These are phyloP conservation scores for Gasterosteus nipponicus DNA, from an alignment of 2,113 vertebrate genomes.

Conservation along the genomic window DNA sequence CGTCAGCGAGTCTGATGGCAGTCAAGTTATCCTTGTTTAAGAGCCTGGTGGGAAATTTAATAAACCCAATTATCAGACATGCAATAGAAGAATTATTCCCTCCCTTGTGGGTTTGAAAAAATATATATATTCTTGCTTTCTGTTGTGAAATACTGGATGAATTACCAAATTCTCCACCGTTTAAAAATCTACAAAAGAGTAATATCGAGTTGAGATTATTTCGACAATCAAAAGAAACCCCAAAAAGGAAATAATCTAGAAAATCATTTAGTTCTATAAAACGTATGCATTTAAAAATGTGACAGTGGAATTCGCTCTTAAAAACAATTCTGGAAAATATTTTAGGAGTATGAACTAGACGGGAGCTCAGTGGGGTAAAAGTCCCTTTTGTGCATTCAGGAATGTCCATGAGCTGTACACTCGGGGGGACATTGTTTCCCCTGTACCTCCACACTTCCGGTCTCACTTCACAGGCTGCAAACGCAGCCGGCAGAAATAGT, in stretches of 20 bases:
- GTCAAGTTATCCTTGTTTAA: slow-evolving; percentile 1
- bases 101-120: not conserved
- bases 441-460: slow-evolving; percentile 50
- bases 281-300: slow-evolving; percentile 36
- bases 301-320: slow-evolving; percentile 47
- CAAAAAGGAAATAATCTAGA: slow-evolving; percentile 30
- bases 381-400: slow-evolving; percentile 28
- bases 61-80: not conserved
- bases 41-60: slow-evolving; percentile 2
- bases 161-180: not conserved
- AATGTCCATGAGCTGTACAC: slow-evolving; percentile 46
- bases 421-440: slow-evolving; percentile 37
- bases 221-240: not conserved
- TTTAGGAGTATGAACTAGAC: slow-evolving; percentile 10
- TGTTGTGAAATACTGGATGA: not conserved
- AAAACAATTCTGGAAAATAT: no score
- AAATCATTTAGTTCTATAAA: slow-evolving; percentile 41
- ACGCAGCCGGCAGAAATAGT: slow-evolving; percentile 33
- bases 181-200: not conserved
- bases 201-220: not conserved
- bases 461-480: slow-evolving; percentile 16
- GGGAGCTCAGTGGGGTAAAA: slow-evolving; percentile 49
- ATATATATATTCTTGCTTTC: not conserved
- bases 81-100: not conserved
- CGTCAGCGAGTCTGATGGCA: not conserved